Evolutionary conservation across 2,113 vertebrate species (phyloP), one percentile per base, ranked within the genome.

Genomic region (Dicentrarchus labrax): DNA sequence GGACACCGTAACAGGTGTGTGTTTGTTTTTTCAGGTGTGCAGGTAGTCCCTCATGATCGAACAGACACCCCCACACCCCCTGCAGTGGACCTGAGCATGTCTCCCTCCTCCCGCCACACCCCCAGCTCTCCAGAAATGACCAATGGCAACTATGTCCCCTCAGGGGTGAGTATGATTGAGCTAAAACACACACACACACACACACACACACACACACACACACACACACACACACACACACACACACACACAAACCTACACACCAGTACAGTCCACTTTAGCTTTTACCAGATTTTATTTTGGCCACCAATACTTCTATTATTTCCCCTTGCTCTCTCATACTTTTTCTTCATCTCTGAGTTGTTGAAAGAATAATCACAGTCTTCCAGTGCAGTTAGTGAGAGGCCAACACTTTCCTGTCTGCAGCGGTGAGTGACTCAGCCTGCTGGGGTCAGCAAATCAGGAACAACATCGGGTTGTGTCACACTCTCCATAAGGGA

Each of bases 41-140:
- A 94, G 84, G 90, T 96, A 71, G 92, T 96, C 85, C 91, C 95
- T 80, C 95, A 92, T 5, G 95, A 97, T 77, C 96, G 96, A 24
- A 92, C 94, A 47, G 97, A 97, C 1, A 94, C 95, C 22, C 95
- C 88, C 47, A 97, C 96, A 1, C 90, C 96, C 7, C 97, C 97
- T 0, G 95, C 97, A 6, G 95, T 98, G 83, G 98, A 99, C 92
- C 96, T 98, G 89, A 97, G 97, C 89, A 94, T 97, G 89, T 98
- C 97, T 0, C 97, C 97, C 59, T 96, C 96, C 12, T 95, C 94
- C 0, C 95, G 96, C 76, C 92, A 95, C 82, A 96, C 96, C 0
- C 83, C 97, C 81, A 97, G 96, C 65, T 97, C 98, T 0, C 97
- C 97, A 84, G 96, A 97, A 86, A 96, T 96, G 80, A 90, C 95